Percentiles rank a stretch among this genome's conserved stretches.
Conservation (phyloP, 2,113 vertebrate species). For the Callochromis pleurospilus region DNA sequence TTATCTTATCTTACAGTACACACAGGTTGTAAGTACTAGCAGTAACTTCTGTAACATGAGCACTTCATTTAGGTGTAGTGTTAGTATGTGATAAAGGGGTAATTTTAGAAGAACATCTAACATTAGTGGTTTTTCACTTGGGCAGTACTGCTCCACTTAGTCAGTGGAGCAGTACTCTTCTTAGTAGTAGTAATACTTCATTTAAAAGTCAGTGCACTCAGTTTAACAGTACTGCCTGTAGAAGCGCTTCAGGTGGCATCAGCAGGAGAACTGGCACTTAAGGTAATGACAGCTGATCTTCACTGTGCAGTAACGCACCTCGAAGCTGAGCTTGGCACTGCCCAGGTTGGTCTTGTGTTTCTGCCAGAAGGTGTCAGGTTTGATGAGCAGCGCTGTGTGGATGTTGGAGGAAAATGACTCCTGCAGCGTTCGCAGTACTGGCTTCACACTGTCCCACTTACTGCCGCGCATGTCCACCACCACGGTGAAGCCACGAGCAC, state of each 20-base stretch:
- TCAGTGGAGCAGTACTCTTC: background rate
- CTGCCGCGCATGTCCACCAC: conserved; percentile 98
- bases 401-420: conserved; percentile 94
- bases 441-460: conserved; percentile 98
- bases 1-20: background rate
- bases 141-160: background rate
- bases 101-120: background rate
- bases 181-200: background rate
- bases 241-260: background rate
- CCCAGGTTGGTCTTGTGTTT: conserved; percentile 99
- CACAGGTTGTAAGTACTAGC: background rate
- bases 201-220: background rate
- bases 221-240: background rate
- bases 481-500: conserved; percentile 94
- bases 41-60: background rate
- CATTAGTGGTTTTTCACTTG: background rate
- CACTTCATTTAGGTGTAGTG: background rate
- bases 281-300: background rate
- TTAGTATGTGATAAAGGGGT: background rate
- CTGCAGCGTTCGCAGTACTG: conserved; percentile 91
- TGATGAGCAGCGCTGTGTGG: conserved; percentile 95
- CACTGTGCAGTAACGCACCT: conserved; percentile 68
- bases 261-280: background rate
- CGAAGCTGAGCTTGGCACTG: conserved; percentile 98
- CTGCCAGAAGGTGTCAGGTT: conserved; percentile 99